Percentiles rank a stretch among this genome's conserved stretches.
Conservation (phyloP, 2,797 vertebrate species). For the Cossypha polioptera region DNA sequence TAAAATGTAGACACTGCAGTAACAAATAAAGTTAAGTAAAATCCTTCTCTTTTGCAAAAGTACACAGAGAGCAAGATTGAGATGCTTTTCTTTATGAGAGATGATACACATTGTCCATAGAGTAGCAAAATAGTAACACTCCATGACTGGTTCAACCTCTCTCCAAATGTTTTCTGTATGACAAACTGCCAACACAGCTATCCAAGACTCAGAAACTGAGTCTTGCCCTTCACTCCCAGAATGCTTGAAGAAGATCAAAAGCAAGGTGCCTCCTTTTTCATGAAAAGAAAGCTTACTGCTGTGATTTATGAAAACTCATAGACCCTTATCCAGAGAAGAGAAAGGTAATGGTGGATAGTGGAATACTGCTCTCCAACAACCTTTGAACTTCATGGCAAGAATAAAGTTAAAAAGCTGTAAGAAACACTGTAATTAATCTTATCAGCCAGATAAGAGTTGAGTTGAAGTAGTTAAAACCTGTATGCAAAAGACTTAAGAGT, state of each 20-base stretch:
- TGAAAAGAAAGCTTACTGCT: not conserved
- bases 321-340: not conserved
- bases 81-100: not conserved
- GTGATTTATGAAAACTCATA: not conserved
- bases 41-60: not conserved
- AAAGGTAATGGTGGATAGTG: not conserved
- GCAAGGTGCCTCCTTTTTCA: not conserved
- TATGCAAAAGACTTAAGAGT: not conserved
- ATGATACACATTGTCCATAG: not conserved
- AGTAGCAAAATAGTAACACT: not conserved
- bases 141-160: not conserved
- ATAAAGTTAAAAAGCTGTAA: slow-evolving; percentile 27
- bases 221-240: not conserved
- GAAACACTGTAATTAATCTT: slow-evolving; percentile 45
- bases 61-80: not conserved
- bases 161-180: not conserved
- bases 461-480: not conserved
- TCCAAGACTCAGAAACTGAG: not conserved
- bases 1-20: not conserved
- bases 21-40: not conserved
- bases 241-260: not conserved
- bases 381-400: slow-evolving; percentile 21
- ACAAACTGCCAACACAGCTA: not conserved
- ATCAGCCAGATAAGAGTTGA: slow-evolving; percentile 56
- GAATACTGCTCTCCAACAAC: not conserved